These are phyloP conservation scores for Pyrgus malvae DNA, from an alignment of 2,888 invertebrate species.

Conservation along the genomic window DNA sequence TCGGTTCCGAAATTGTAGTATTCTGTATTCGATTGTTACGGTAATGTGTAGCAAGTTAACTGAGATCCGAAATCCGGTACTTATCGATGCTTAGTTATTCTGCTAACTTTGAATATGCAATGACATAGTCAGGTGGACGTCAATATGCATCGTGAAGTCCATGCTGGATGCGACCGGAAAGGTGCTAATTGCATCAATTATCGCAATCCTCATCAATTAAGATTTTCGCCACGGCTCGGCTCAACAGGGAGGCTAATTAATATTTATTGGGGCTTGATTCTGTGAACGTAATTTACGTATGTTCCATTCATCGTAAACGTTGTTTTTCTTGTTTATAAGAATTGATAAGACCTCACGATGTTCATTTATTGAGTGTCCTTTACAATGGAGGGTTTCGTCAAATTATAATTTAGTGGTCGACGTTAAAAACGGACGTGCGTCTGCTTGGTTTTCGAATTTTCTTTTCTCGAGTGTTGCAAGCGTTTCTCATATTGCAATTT, in stretches of 20 bases:
- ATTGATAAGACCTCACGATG: background rate
- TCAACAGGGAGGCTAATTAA: conserved; percentile 3
- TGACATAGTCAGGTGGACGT: too few relatives aligned
- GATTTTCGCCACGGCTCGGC: conserved; percentile 1
- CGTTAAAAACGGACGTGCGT: background rate
- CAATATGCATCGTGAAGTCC: background rate
- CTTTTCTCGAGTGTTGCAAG: too few relatives aligned
- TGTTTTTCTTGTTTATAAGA: conserved; percentile 8
- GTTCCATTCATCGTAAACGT: background rate
- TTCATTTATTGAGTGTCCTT: conserved; percentile 4
- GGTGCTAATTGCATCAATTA: background rate
- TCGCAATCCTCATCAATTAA: conserved; percentile 3
- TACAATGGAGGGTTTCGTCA: conserved; percentile 9
- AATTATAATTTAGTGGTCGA: background rate
- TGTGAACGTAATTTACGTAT: background rate
- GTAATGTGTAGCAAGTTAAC: too few relatives aligned
- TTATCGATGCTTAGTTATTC: too few relatives aligned
- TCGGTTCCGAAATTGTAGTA: too few relatives aligned
- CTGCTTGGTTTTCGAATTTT: background rate
- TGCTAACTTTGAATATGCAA: too few relatives aligned
- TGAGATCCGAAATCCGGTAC: too few relatives aligned
- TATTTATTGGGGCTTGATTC: conserved; percentile 11
- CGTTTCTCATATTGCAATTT: too few relatives aligned
- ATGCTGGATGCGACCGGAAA: background rate
- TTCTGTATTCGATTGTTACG: too few relatives aligned